A percentile compares a stretch with the other conserved stretches of the same genome.
Conservation (phyloP, 2,113 vertebrate species). For the Lepisosteus oculatus region DNA sequence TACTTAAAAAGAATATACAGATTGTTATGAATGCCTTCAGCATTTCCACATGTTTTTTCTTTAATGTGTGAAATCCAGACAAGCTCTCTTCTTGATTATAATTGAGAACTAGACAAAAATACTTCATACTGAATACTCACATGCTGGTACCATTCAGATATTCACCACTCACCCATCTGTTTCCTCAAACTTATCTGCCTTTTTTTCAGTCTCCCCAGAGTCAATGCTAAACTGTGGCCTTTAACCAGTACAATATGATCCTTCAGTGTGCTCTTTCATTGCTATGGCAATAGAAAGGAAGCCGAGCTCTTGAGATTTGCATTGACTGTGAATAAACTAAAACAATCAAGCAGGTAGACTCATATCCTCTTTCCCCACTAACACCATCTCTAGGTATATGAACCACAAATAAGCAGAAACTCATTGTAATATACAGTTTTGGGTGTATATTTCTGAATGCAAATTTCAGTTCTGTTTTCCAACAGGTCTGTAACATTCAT, state of each 20-base stretch:
- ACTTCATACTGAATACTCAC: neutral
- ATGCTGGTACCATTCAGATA: conserved; percentile 7
- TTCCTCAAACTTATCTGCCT: conserved; percentile 7
- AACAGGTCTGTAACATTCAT: no score
- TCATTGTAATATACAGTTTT: no score
- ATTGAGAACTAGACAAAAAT: neutral
- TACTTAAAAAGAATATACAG: no score
- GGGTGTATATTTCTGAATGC: no score
- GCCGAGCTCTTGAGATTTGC: conserved; percentile 1
- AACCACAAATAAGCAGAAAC: no score
- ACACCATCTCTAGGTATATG: no score
- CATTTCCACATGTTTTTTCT: no score
- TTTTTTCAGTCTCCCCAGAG: neutral
- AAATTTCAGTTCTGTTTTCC: no score
- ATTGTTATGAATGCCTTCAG: no score
- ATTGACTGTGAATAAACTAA: conserved; percentile 3
- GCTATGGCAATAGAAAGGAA: conserved; percentile 19
- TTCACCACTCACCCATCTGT: conserved; percentile 1
- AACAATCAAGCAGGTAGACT: neutral
- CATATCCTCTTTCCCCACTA: no score
- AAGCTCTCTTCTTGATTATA: neutral
- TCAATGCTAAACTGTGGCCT: conserved; percentile 7
- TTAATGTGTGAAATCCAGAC: no score
- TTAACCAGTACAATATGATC: no score
- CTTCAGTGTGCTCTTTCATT: neutral